Evolutionary conservation across 2,113 vertebrate species (phyloP), one percentile per base, ranked within the genome.

Genomic region (Nannobrachium achirus): DNA sequence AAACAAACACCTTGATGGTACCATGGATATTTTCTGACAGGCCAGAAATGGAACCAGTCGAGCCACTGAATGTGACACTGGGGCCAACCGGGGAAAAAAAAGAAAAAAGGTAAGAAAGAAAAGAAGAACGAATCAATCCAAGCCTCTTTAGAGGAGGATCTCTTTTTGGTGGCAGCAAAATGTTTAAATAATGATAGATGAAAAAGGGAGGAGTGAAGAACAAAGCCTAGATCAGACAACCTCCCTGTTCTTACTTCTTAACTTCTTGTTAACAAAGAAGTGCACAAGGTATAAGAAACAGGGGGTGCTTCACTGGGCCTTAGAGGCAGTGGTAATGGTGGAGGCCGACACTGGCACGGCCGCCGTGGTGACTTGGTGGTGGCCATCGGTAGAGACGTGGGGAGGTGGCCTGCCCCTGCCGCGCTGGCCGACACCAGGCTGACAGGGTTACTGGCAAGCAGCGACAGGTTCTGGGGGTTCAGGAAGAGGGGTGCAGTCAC

Each of bases 361-460:
- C 14, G 94, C 94, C n/a, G 95, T 92, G 90, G 95, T 94, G 88
- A 93, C 93, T 78, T 95, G 94, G 89, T 96, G 97, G 81, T 95
- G 92, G 85, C 93, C 89, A 48, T 98, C 96, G 0, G 95, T 84
- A 61, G 95, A 82, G 91, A 96, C 83, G 11, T 99, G 98, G n/a
- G n/a, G 84, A 99, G 95, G 90, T 95, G 93, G 19, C 94, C 93
- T 62, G 89, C 83, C 74, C 94, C 96, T 63, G 92, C 86, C 40
- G 92, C 89, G 10, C 93, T 92, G 5, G 96, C 94, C 59, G 97
- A 97, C 89, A 99, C 94, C 93, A 99, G 91, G 92, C 96, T 99
- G 81, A 99, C 94, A 0, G 98, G 98, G 92, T 97, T 98, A 94
- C 96, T 97, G 95, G 97, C 96, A 91, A 99, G 95, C 92, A 99